These are phyloP conservation scores for Tragelaphus buxtoni DNA, from an alignment of 2,113 vertebrate species.

Conservation along the genomic window DNA sequence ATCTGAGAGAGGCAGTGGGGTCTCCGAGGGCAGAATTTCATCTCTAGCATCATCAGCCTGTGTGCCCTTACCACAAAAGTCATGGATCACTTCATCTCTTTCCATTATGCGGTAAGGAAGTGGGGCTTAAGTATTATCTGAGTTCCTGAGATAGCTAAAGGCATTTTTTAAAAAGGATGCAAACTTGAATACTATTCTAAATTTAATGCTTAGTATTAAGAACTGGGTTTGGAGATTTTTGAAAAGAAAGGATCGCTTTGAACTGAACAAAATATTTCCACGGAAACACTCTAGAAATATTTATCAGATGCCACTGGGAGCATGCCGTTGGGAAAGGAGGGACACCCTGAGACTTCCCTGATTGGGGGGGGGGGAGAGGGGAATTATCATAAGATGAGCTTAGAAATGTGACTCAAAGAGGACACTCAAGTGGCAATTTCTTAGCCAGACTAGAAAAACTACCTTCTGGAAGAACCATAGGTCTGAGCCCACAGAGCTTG, in stretches of 20 bases:
- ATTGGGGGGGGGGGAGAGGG: not conserved
- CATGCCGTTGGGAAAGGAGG: not conserved
- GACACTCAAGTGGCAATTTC: not conserved
- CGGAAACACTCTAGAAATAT: conserved; percentile 15
- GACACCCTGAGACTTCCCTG: not conserved
- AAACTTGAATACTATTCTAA: conserved; percentile 49
- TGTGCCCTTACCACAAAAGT: not conserved
- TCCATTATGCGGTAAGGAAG: not conserved
- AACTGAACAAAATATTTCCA: conserved; percentile 23
- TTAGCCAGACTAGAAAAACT: not conserved
- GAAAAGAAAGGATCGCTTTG: conserved; percentile 49
- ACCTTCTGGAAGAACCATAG: not conserved
- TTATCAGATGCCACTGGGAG: not conserved
- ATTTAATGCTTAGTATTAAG: conserved; percentile 52
- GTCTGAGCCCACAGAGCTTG: not conserved
- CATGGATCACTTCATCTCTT: not conserved
- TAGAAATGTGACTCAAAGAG: not conserved
- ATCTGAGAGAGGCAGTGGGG: not conserved
- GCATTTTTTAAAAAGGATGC: not conserved
- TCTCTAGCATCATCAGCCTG: not conserved
- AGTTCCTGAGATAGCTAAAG: conserved; percentile 41
- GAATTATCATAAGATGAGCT: not conserved
- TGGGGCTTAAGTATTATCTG: conserved; percentile 22
- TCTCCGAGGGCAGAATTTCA: not conserved
- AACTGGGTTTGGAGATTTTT: conserved; percentile 27